These are phyloP conservation scores for Epistrophe grossulariae DNA, from an alignment of 2,888 invertebrate species.

Conservation along the genomic window DNA sequence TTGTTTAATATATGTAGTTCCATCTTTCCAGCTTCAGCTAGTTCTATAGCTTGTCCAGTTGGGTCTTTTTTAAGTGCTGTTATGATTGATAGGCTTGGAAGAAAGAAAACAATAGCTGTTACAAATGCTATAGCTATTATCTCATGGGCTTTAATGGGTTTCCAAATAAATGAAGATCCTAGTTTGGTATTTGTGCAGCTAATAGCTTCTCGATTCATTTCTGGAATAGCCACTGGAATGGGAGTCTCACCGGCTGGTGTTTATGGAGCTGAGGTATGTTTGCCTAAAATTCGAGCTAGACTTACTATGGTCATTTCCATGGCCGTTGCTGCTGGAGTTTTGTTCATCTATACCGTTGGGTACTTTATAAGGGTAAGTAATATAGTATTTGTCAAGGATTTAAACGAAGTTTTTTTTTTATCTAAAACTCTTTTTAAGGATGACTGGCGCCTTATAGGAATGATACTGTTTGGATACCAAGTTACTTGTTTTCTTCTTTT, in stretches of 20 bases:
- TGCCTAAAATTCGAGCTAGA: constrained; percentile 87
- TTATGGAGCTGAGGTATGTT: constrained; percentile 83
- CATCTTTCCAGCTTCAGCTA: constrained; percentile 80
- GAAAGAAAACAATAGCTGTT: constrained; percentile 81
- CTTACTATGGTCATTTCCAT: constrained; percentile 87
- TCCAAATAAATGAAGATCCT: constrained; percentile 78
- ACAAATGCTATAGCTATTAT: constrained; percentile 80
- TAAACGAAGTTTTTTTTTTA: neutral
- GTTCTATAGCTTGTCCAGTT: constrained; percentile 81
- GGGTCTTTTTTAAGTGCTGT: constrained; percentile 82
- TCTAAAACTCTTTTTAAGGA: constrained; percentile 67
- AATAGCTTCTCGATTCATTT: constrained; percentile 80
- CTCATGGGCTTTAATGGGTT: constrained; percentile 81
- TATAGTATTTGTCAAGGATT: neutral
- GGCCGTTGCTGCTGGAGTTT: constrained; percentile 87
- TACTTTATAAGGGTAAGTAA: constrained; percentile 80
- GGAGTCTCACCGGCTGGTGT: constrained; percentile 82
- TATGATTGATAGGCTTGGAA: constrained; percentile 82
- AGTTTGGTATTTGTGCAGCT: constrained; percentile 80
- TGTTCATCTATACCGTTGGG: constrained; percentile 87
- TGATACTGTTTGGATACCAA: constrained; percentile 81
- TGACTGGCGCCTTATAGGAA: constrained; percentile 81
- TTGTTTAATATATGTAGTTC: neutral
- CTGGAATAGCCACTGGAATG: constrained; percentile 82
- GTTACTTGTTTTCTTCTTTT: constrained; percentile 83